phyloP scores from a whole-genome alignment of 2,888 invertebrate species.

The Melipona bicolor region DNA sequence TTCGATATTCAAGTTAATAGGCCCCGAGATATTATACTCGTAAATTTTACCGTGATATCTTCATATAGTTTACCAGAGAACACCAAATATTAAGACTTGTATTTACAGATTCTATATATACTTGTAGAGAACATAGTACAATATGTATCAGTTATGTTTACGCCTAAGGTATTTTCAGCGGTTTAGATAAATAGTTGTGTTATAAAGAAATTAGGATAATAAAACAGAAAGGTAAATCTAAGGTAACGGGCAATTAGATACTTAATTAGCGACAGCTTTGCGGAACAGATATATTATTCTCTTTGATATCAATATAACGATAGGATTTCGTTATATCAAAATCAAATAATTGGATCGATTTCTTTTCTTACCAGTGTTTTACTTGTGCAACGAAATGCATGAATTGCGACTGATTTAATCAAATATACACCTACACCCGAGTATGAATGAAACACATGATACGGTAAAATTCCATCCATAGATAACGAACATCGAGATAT shows the following conservation, averaged over 20 bases:
- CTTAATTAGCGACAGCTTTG: conserved; percentile 11
- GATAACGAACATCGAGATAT: conserved; percentile 40
- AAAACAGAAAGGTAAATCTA: neutral
- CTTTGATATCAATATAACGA: conserved; percentile 23
- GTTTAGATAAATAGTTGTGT: conserved; percentile 30
- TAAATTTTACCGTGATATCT: conserved; percentile 33
- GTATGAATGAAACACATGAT: conserved; percentile 20
- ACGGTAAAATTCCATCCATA: conserved; percentile 68
- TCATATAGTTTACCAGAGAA: conserved; percentile 61
- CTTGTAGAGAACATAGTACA: conserved; percentile 51
- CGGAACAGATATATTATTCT: conserved; percentile 5
- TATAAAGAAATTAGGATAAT: conserved; percentile 16
- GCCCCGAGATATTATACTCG: conserved; percentile 53
- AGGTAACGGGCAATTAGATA: conserved; percentile 43
- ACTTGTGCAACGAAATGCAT: conserved; percentile 53
- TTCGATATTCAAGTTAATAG: conserved; percentile 27
- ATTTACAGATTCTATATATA: conserved; percentile 59
- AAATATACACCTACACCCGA: conserved; percentile 9
- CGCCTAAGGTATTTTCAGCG: conserved; percentile 29
- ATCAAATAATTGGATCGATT: neutral
- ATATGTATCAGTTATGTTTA: conserved; percentile 31
- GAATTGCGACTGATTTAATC: conserved; percentile 56
- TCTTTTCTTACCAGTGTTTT: conserved; percentile 16
- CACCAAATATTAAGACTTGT: conserved; percentile 76
- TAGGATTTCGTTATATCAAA: neutral